Evolutionary conservation across 2,888 invertebrate species (phyloP).

Genomic region (Sesia bembeciformis): DNA sequence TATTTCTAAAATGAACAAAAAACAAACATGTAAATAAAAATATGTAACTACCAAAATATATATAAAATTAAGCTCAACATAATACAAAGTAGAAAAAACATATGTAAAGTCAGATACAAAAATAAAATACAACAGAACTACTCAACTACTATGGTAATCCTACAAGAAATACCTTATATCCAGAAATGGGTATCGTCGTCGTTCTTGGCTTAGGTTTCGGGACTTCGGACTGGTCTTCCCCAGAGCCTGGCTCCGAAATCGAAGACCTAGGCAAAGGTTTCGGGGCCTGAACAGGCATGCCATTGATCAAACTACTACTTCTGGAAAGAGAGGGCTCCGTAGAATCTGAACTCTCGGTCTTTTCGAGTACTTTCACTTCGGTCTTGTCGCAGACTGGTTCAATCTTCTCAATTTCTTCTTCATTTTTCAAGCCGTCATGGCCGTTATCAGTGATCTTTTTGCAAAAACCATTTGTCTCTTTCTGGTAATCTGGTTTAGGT

Average conservation of each 20-base stretch:
- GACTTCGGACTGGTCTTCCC: constrained; percentile 59
- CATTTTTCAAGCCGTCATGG: constrained; percentile 23
- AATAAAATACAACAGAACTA: constrained; percentile 7
- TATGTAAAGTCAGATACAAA: too few species aligned
- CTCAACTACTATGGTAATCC: too few species aligned
- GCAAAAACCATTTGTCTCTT: constrained; percentile 55
- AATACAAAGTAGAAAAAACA: constrained; percentile 1
- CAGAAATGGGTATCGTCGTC: constrained; percentile 75
- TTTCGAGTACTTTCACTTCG: constrained; percentile 23
- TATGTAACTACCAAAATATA: not conserved
- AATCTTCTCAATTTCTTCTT: constrained; percentile 18
- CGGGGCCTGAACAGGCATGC: constrained; percentile 72
- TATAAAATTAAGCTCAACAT: not conserved
- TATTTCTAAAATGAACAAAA: not conserved
- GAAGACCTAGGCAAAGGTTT: constrained; percentile 88
- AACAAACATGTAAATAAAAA: not conserved
- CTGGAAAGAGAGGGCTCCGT: constrained; percentile 42
- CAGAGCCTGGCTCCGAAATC: constrained; percentile 78
- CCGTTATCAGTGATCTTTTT: constrained; percentile 51
- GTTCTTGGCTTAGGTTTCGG: constrained; percentile 82
- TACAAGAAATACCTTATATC: constrained; percentile 82
- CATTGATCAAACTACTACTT: constrained; percentile 58
- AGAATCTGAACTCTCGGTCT: constrained; percentile 48
- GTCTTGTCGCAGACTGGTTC: constrained; percentile 15
- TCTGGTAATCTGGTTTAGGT: constrained; percentile 25